Percentiles rank a stretch among this genome's conserved stretches.
phyloP scores from a whole-genome alignment of 1,140 invertebrate species.

The Euglossa dilemma region DNA sequence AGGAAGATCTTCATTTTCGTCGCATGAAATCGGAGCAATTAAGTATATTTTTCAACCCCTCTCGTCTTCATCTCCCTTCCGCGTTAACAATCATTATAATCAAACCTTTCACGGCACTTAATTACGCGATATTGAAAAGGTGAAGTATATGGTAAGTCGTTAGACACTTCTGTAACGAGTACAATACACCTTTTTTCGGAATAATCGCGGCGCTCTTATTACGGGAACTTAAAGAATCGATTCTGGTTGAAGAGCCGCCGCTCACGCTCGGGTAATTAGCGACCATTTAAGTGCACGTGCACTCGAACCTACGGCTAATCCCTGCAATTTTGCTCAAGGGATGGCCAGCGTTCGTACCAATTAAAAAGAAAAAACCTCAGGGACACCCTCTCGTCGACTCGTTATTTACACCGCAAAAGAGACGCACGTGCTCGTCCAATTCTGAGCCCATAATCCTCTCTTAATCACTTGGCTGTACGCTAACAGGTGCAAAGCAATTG shows the following conservation, averaged over 20 bases:
- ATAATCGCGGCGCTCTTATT: background rate
- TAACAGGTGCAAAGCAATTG: constrained; percentile 60
- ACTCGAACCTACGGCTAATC: constrained; percentile 75
- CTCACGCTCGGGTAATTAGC: constrained; percentile 75
- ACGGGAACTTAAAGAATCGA: background rate
- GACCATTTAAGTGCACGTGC: constrained; percentile 79
- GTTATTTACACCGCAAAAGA: constrained; percentile 65
- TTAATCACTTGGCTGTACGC: constrained; percentile 43
- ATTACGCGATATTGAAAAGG: too few relatives aligned
- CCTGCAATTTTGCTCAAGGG: constrained; percentile 68
- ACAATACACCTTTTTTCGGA: background rate
- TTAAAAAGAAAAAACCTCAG: constrained; percentile 74
- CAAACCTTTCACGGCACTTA: too few relatives aligned
- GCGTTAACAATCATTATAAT: too few relatives aligned
- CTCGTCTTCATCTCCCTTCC: too few relatives aligned
- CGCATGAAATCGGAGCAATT: too few relatives aligned
- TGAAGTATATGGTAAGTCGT: too few relatives aligned
- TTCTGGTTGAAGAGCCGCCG: background rate
- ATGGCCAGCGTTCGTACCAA: constrained; percentile 69
- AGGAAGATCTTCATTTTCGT: too few relatives aligned
- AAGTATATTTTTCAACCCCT: too few relatives aligned
- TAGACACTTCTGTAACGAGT: background rate
- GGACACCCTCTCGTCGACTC: constrained; percentile 60
- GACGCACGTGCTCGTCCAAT: constrained; percentile 71
- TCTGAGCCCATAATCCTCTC: constrained; percentile 36